Base-by-base conservation (phyloP, 2,888 invertebrate genomes). In the Drosophila greeni region DNA sequence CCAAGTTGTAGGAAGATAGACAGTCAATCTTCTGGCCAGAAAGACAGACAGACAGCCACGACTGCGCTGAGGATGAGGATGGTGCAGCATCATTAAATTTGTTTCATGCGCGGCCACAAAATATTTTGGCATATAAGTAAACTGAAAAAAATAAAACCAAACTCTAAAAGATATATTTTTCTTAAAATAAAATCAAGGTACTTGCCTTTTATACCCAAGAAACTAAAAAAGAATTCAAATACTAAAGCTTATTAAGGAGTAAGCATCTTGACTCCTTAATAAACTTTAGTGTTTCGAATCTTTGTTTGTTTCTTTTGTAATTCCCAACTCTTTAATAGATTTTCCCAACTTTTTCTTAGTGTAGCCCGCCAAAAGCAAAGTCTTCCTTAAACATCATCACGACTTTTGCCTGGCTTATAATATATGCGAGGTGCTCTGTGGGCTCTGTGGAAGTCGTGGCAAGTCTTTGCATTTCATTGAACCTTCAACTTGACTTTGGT, bases 401-500 rank as follows among this genome's bases (percentile, higher is more conserved):
- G 82, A 77, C 79, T 81, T 81, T 74, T 64, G 70, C 66, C 56
- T 69, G 61, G 65, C 72, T 72, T 71, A 77, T 84, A 85, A 82
- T 84, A 73, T 83, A 82, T 83, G 81, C 83, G 77, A 69, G 49
- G 49, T 40, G 52, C 55, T 52, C 55, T 70, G 47, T 70, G 47
- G 40, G 64, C 56, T 36, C 36, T 29, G 40, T 60, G 60, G 43
- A 62, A 49, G 49, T 64, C 65, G 64, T 64, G 65, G 62, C 64
- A 64, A 62, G 61, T 62, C 62, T 62, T 75, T 74, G 84, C 82
- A 80, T 80, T 84, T 80, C 73, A 76, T 77, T 85, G 83, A 86
- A 86, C 86, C 86, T 86, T 86, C 82, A 86, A 86, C 86, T 86
- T 86, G 86, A 86, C 85, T 86, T 86, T 83, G 55, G 53, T 49